These are phyloP conservation scores for Phymorhynchus buccinoides DNA, from an alignment of 1,140 invertebrate genomes.

Conservation along the genomic window DNA sequence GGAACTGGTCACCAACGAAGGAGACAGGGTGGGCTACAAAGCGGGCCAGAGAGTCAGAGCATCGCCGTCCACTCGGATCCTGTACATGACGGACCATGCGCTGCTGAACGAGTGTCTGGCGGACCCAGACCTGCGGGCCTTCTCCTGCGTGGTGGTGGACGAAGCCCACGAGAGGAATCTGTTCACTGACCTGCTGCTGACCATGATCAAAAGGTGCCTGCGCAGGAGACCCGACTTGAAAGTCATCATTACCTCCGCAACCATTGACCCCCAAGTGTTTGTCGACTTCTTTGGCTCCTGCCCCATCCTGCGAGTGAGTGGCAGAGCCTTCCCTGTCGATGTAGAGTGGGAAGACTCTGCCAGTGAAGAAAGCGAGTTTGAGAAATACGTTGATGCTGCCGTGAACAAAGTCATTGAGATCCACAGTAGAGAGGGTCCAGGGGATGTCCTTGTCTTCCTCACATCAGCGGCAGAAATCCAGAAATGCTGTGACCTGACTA, in stretches of 20 bases:
- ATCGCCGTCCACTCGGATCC: constrained; percentile 81
- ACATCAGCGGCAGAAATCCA: constrained; percentile 77
- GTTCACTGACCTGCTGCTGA: constrained; percentile 92
- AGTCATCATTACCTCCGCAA: constrained; percentile 71
- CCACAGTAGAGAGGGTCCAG: constrained; percentile 88
- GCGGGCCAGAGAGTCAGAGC: constrained; percentile 83
- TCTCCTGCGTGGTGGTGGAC: constrained; percentile 92
- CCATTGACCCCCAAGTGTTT: constrained; percentile 76
- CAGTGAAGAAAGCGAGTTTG: constrained; percentile 82
- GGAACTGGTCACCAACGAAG: constrained; percentile 61
- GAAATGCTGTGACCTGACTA: constrained; percentile 53
- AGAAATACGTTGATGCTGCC: constrained; percentile 95
- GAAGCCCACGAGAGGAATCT: constrained; percentile 98
- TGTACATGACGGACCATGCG: constrained; percentile 99
- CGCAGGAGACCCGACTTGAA: constrained; percentile 57
- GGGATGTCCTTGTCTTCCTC: constrained; percentile 96
- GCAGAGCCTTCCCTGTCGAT: constrained; percentile 86
- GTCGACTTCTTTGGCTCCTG: constrained; percentile 83
- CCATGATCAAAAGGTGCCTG: constrained; percentile 80
- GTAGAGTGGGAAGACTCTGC: constrained; percentile 91
- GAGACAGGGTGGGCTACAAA: constrained; percentile 70
- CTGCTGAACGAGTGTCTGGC: constrained; percentile 95
- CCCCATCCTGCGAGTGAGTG: constrained; percentile 96
- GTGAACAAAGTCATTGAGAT: constrained; percentile 96
- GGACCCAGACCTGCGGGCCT: constrained; percentile 72